Evolutionary conservation across 2,113 vertebrate genomes (phyloP), one percentile per base, ranked within the genome.

Genomic region (Oncorhynchus tshawytscha): DNA sequence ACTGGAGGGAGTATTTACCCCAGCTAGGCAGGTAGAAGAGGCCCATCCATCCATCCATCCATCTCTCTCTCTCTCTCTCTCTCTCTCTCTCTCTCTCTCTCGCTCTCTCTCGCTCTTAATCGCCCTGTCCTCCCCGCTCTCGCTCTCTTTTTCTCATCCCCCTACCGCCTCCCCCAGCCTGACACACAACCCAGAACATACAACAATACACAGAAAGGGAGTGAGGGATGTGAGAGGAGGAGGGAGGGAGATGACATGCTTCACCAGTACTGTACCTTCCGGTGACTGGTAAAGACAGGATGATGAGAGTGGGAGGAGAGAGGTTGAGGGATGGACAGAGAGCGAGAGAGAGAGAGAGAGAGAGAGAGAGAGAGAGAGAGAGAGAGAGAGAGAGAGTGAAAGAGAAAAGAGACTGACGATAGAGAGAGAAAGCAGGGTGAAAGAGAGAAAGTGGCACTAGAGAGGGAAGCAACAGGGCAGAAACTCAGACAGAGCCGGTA

Each of bases 1-100:
- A 82, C 75, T 80, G 80, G 85, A 62, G 76, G 71, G 78, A 80
- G 80, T 71, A 71, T 80, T 73, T 51, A 48, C 60, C 57, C 75
- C 15, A 84, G 77, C 49, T 49, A 82, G 70, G 27, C 31, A 39
- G 12, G 2, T 34, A 70, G 72, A 70, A 76, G 51, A 54, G 51
- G 51, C 51, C 12, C 16, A 54, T 5, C 64, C 76, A 75, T 68
- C 4, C 0, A 3, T 73, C 72, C 60, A 24, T 66, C n/a, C 29
- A 13, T n/a, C 22, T 64, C 12, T 64, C 20, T 69, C 67, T 65
- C 81, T 72, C 77, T 67, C 54, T 67, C 67, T 49, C 31, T 51
- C 76, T 59, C 48, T 75, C 68, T 76, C 29, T 31, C 27, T 73
- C 68, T 66, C 79, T 71, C 77, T 64, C 57, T 67, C 68, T 22